Conservation (phyloP, 2,113 vertebrate genomes). For the Physeter macrocephalus region DNA sequence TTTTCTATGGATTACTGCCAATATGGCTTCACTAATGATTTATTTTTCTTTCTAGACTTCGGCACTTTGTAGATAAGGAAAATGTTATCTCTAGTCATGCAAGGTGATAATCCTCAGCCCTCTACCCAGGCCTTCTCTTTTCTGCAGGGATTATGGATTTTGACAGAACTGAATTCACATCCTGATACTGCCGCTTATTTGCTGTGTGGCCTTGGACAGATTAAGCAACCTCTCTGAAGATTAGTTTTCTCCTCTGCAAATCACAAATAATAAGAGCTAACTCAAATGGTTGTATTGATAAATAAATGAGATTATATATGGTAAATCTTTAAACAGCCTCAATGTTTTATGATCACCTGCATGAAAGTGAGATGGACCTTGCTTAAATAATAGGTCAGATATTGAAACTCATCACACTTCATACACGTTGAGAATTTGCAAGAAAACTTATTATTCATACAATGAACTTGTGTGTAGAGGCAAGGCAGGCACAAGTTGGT, state of each 20-base stretch:
- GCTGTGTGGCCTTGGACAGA: not conserved
- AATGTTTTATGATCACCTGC: not conserved
- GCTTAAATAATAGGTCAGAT: not conserved
- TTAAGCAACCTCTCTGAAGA: not conserved
- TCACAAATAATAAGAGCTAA: not conserved
- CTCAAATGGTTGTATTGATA: not conserved
- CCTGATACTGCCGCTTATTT: not conserved
- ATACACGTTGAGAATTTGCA: not conserved
- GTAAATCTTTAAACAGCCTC: not conserved
- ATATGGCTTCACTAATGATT: not conserved
- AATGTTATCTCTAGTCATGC: not conserved
- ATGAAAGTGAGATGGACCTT: not conserved
- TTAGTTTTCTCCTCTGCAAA: not conserved
- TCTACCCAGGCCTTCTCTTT: not conserved
- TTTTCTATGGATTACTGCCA: not conserved
- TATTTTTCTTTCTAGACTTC: not conserved
- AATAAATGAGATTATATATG: not conserved
- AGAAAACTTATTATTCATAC: not conserved
- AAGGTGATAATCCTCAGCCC: not conserved
- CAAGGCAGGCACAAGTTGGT: not conserved
- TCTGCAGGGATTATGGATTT: not conserved
- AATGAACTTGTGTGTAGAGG: not conserved
- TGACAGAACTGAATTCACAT: not conserved
- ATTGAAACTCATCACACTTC: not conserved
- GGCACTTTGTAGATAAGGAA: not conserved